Conservation (phyloP, 2,888 invertebrate species). For the Odontothrips loti region DNA sequence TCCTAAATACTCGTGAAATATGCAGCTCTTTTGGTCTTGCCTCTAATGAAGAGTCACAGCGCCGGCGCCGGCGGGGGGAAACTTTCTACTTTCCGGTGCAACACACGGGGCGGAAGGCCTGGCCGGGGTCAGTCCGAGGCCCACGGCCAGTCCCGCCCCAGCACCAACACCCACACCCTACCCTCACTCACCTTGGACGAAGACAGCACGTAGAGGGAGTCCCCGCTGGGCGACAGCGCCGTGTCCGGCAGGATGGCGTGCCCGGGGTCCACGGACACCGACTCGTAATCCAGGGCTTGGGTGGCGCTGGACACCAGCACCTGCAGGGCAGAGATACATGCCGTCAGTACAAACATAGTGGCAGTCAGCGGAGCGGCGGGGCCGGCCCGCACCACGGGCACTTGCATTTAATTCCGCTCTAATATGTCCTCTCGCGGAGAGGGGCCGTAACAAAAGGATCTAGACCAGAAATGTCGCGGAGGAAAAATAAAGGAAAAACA, state of each 20-base stretch:
- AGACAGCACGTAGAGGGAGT: slow-evolving; percentile 81
- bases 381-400: no score
- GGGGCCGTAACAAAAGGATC: neutral
- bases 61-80: no score
- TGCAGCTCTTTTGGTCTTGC: neutral
- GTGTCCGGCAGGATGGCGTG: slow-evolving; percentile 81
- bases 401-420: neutral
- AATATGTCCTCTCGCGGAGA: no score
- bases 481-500: neutral
- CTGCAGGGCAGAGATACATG: slow-evolving; percentile 49
- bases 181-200: slow-evolving; percentile 59
- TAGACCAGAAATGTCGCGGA: neutral
- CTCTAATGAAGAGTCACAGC: slow-evolving; percentile 2
- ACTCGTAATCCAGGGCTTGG: slow-evolving; percentile 77
- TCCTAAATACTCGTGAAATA: slow-evolving; percentile 5
- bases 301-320: slow-evolving; percentile 62
- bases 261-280: slow-evolving; percentile 73
- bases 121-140: no score
- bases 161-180: no score
- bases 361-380: no score
- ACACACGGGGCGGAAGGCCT: no score
- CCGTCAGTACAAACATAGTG: neutral
- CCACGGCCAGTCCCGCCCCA: no score
- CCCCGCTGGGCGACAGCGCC: slow-evolving; percentile 74
- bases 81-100: no score